Evolutionary conservation across 2,888 invertebrate species (phyloP).

Genomic region (Tipula lateralis): DNA sequence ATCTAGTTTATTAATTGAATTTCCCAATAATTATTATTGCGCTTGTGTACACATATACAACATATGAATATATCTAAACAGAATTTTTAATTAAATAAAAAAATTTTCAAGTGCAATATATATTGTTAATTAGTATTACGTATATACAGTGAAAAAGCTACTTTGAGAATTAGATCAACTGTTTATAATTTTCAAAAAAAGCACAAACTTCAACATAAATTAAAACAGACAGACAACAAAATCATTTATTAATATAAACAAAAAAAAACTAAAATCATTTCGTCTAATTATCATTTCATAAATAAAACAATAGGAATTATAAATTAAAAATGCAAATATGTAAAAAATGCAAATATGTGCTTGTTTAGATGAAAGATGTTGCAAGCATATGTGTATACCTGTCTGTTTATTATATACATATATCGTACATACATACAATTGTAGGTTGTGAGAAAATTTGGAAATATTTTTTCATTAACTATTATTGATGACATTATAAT

Average conservation of each 20-base stretch:
- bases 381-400: neutral
- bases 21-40: neutral
- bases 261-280: neutral
- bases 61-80: neutral
- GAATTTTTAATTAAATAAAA: neutral
- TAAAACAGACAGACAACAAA: neutral
- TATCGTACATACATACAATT: neutral
- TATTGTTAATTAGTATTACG: neutral
- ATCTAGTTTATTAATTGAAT: neutral
- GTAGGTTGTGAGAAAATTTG: neutral
- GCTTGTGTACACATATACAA: neutral
- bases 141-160: neutral
- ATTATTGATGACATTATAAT: slow-evolving; percentile 11
- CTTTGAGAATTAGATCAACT: neutral
- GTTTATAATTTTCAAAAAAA: neutral
- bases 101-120: slow-evolving; percentile 15
- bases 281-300: slow-evolving; percentile 13
- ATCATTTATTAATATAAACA: neutral
- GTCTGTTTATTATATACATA: neutral
- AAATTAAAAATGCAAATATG: neutral
- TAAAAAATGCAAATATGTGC: neutral
- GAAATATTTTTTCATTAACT: neutral
- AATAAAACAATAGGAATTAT: slow-evolving; percentile 11
- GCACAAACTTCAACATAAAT: neutral
- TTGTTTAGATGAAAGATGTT: neutral